Percentiles rank a stretch among this genome's conserved stretches.
phyloP scores from a whole-genome alignment of 2,113 vertebrate species.

The Chamaetylas fuelleborni region DNA sequence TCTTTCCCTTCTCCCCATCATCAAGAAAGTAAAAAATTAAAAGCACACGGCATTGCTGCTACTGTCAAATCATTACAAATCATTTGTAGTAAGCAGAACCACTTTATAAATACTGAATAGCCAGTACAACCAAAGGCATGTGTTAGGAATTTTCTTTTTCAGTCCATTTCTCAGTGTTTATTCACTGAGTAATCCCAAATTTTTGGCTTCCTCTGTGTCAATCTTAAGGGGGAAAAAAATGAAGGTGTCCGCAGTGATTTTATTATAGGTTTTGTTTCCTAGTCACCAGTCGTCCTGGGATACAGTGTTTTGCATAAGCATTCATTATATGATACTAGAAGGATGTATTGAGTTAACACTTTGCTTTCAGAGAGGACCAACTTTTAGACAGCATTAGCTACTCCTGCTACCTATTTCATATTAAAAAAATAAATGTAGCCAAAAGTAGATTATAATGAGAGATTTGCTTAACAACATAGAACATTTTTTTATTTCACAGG shows the following conservation, averaged over 20 bases:
- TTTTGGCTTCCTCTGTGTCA: slow-evolving; percentile 22
- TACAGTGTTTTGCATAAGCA: slow-evolving; percentile 1
- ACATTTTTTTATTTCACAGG: background rate
- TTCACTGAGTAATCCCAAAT: slow-evolving; percentile 20
- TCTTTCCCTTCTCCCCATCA: background rate
- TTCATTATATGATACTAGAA: background rate
- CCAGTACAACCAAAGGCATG: background rate
- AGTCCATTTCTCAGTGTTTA: slow-evolving; percentile 33
- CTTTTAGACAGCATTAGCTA: background rate
- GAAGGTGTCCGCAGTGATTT: slow-evolving; percentile 31
- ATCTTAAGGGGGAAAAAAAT: background rate
- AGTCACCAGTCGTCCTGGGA: background rate
- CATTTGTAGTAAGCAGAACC: background rate
- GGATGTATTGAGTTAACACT: background rate
- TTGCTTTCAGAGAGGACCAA: background rate
- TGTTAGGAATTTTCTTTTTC: background rate
- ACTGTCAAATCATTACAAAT: slow-evolving; percentile 12
- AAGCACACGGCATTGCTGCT: background rate
- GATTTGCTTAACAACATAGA: background rate
- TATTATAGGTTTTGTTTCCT: slow-evolving; percentile 38
- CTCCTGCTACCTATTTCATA: background rate
- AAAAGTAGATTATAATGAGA: background rate
- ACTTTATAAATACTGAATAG: background rate
- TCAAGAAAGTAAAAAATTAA: background rate
- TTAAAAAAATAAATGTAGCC: background rate